Percentiles rank a stretch among this genome's conserved stretches.
Evolutionary conservation across 2,888 invertebrate species (phyloP).

Genomic region (Ptilodon capucinus): DNA sequence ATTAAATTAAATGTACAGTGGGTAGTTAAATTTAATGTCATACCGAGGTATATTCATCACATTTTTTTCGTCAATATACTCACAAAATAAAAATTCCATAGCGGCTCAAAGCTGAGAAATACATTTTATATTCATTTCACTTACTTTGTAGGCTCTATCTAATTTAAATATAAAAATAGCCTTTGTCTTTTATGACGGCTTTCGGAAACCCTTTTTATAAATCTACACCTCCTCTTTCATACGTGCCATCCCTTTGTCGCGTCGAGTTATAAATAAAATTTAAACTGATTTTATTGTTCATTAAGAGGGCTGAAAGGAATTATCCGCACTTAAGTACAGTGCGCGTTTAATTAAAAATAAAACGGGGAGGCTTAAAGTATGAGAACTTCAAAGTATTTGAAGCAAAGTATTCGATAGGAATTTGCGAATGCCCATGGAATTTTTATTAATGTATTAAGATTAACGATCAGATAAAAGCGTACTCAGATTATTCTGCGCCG

Average conservation of each 20-base stretch:
- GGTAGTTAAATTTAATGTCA: too few species aligned
- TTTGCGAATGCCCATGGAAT: conserved; percentile 14
- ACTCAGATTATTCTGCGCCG: neutral
- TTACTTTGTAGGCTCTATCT: conserved; percentile 21
- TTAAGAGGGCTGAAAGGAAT: conserved; percentile 9
- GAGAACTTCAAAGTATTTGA: conserved; percentile 11
- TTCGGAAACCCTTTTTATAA: conserved; percentile 32
- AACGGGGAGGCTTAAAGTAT: conserved; percentile 2
- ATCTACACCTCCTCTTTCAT: conserved; percentile 37
- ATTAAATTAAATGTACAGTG: too few species aligned
- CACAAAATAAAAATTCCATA: neutral
- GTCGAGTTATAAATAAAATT: conserved; percentile 30
- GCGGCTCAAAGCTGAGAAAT: conserved; percentile 3
- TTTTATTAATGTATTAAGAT: conserved; percentile 12
- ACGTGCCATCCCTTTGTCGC: conserved; percentile 28
- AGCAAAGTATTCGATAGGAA: conserved; percentile 12
- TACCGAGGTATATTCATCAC: too few species aligned
- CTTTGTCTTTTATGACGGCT: conserved; percentile 35
- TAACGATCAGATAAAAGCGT: conserved; percentile 1
- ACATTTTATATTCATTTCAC: conserved; percentile 19
- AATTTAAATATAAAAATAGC: conserved; percentile 31
- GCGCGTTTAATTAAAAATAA: conserved; percentile 15
- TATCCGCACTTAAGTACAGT: conserved; percentile 4
- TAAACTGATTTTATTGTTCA: conserved; percentile 23
- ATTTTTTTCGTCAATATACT: neutral